Base-by-base conservation (phyloP, 2,113 vertebrate species). In the Lutjanus erythropterus region DNA sequence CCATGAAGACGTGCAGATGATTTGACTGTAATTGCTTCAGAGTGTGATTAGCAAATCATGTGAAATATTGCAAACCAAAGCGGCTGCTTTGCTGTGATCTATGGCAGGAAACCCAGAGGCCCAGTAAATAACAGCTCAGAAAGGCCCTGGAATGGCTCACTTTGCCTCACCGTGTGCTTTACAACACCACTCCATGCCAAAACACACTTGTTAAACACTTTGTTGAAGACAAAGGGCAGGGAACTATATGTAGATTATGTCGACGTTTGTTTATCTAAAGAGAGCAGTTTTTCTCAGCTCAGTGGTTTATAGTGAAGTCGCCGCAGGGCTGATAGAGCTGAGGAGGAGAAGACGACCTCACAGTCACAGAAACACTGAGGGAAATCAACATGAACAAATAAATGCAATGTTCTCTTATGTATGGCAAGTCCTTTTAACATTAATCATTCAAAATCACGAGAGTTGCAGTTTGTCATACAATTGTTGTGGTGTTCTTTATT, bases 31-130 rank as follows among this genome's bases (percentile, higher is more conserved):
- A 81, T 72, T 78, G 64, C 82, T 69, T 79, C 12, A 6, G 64
- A 53, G 53, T 21, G 44, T 5, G 3, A 25, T 75, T 65, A 50
- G 50, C 42, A 78, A 80, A 80, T 87, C 35, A 66, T 56, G 46
- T 76, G 64, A 85, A 66, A 76, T 77, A 82, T 49, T 73, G 58
- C 69, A 56, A 83, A 74, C 29, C n/a, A 58, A 81, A 83, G 61
- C 2, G 0, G 33, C 44, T 49, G 42, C 8, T 72, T 67, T 59
- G 44, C 25, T 60, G 31, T 65, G 53, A 81, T 75, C 21, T 66
- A 68, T 50, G 8, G 53, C 10, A 29, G 18, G 29, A 64, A 62
- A 75, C 65, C 58, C 49, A 59, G 19, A 68, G 53, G 70, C 23
- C 46, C 49, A 55, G 42, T 78, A 80, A 86, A 85, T 80, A 73